Evolutionary conservation across 2,888 invertebrate genomes (phyloP).

Genomic region (Thumatha senex): DNA sequence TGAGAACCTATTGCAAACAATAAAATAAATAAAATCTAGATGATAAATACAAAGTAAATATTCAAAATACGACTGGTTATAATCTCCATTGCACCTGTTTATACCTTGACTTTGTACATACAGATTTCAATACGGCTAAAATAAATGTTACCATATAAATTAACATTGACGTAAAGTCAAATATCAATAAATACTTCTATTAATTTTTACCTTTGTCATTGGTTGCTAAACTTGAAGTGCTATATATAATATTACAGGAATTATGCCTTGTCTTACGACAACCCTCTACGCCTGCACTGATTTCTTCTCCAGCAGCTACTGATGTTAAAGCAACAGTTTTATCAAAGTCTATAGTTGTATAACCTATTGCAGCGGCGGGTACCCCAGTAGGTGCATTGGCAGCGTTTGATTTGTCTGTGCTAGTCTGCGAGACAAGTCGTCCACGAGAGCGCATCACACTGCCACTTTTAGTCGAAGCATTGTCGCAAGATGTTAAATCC

Average conservation of each 20-base stretch:
- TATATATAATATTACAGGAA: slow-evolving; percentile 85
- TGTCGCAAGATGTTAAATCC: slow-evolving; percentile 61
- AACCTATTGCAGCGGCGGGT: slow-evolving; percentile 86
- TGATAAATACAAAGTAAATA: not conserved
- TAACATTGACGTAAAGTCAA: not conserved
- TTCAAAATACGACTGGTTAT: not conserved
- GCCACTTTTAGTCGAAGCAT: slow-evolving; percentile 60
- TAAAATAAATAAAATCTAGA: not conserved
- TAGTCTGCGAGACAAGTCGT: slow-evolving; percentile 62
- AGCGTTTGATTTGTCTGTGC: slow-evolving; percentile 54
- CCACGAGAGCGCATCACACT: slow-evolving; percentile 57
- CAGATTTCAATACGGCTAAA: not conserved
- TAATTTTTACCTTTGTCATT: slow-evolving; percentile 50
- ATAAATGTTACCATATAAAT: not conserved
- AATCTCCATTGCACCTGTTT: not conserved
- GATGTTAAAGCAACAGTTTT: slow-evolving; percentile 95
- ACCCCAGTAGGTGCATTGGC: slow-evolving; percentile 66
- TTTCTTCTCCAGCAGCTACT: slow-evolving; percentile 87
- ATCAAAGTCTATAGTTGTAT: slow-evolving; percentile 97
- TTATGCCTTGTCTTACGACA: slow-evolving; percentile 92
- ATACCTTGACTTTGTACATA: not conserved
- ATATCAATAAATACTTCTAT: not conserved
- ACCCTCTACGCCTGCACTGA: slow-evolving; percentile 85
- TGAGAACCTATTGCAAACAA: not conserved
- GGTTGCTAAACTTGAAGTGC: slow-evolving; percentile 71